Base-by-base conservation (phyloP, 2,888 invertebrate species). In the Adelphocoris suturalis region DNA sequence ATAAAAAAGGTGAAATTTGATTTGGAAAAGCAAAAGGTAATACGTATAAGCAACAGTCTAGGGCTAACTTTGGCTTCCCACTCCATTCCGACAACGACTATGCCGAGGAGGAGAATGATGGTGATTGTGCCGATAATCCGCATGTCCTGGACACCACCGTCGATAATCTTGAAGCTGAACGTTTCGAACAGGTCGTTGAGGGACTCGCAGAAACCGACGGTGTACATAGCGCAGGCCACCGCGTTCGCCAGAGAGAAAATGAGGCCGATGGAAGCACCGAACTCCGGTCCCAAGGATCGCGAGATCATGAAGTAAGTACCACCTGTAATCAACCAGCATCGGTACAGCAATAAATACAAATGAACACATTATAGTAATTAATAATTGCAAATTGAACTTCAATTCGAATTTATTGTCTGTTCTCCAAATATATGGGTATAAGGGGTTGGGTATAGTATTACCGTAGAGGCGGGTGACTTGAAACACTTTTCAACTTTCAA, bases 301-400 rank as follows among this genome's bases (percentile, higher is more conserved):
- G 98, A 98, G 94, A 99, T 99, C 98, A 99, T 98, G 94, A 98
- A 99, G 93, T 99, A 99, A 0, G 99, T 99, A 85, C 99, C 99
- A 92, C 99, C 99, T 97, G 93, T 46, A 93, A 23, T 37, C 37
- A 37, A 37, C 2, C 37, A 37, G 37, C 7, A 37, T 7, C 37
- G n/a, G n/a, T 7, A 37, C 2, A 37, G 2, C 37, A 37, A 37
- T 37, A 37, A 37, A n/a, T n/a, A n/a, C n/a, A n/a, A n/a, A n/a
- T n/a, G 37, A 37, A 7, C 3, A 37, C 37, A 37, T 37, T 37
- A 2, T 37, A 37, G 37, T 37, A 37, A n/a, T n/a, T n/a, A n/a
- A n/a, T n/a, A n/a, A 37, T 7, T 37, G 37, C 37, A 37, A 37
- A 37, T 37, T 37, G 37, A 37, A 37, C 7, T 37, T 37, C 37